Percentiles rank a stretch among this genome's conserved stretches.
Conservation (phyloP, 2,888 invertebrate species). For the Tubulanus polymorphus region DNA sequence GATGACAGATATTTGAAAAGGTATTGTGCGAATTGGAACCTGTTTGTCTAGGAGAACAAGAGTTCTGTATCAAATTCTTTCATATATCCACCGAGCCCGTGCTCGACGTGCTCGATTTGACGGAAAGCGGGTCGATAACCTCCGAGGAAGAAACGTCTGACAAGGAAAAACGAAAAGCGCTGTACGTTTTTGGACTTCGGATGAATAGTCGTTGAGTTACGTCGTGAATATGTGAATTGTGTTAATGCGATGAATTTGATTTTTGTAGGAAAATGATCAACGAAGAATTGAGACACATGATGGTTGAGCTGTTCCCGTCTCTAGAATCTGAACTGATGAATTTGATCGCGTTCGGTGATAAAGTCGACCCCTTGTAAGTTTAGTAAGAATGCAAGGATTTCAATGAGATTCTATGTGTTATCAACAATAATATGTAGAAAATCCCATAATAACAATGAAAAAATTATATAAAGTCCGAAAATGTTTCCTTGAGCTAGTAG, state of each 20-base stretch:
- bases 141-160: too few relatives aligned
- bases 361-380: constrained; percentile 83
- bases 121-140: too few relatives aligned
- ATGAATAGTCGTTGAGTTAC: too few relatives aligned
- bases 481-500: too few relatives aligned
- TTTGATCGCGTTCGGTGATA: constrained; percentile 82
- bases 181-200: too few relatives aligned
- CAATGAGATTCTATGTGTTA: too few relatives aligned
- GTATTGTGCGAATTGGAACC: constrained; percentile 85
- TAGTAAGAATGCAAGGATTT: too few relatives aligned
- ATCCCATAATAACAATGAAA: too few relatives aligned
- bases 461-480: too few relatives aligned
- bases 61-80: constrained; percentile 90
- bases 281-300: constrained; percentile 61
- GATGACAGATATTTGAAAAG: constrained; percentile 67
- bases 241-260: background rate
- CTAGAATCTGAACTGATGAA: constrained; percentile 81
- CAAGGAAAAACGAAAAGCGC: too few relatives aligned
- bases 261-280: constrained; percentile 49
- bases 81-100: constrained; percentile 58
- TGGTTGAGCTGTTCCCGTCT: constrained; percentile 83
- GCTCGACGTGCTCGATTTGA: background rate
- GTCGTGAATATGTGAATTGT: background rate
- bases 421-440: too few relatives aligned
- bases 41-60: constrained; percentile 88